Percentiles rank a stretch among this genome's conserved stretches.
Evolutionary conservation across 2,888 invertebrate species (phyloP).

Genomic region (Limulus polyphemus): DNA sequence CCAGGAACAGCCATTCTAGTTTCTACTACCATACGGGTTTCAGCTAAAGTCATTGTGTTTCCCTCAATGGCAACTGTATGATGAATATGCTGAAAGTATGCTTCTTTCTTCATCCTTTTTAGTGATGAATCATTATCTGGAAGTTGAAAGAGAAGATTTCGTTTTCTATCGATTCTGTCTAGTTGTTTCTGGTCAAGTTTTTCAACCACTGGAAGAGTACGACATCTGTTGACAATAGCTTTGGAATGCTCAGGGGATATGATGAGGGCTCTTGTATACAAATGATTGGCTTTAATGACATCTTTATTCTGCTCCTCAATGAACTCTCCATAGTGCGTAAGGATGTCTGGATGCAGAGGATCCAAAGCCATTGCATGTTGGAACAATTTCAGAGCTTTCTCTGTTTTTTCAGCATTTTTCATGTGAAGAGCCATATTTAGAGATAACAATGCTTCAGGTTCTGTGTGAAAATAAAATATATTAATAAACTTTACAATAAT

Average conservation of each 20-base stretch:
- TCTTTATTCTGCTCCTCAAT: constrained; percentile 72
- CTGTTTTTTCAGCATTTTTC: constrained; percentile 63
- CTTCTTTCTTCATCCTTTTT: constrained; percentile 74
- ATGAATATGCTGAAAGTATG: constrained; percentile 59
- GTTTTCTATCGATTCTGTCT: constrained; percentile 65
- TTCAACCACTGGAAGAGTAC: constrained; percentile 73
- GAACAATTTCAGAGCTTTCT: constrained; percentile 71
- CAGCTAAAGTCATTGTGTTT: constrained; percentile 86
- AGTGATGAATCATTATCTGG: constrained; percentile 67
- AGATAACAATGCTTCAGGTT: constrained; percentile 67
- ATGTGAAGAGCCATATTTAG: constrained; percentile 73
- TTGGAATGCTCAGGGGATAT: constrained; percentile 69
- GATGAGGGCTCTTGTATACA: constrained; percentile 67
- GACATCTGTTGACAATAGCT: constrained; percentile 63
- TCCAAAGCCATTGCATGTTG: constrained; percentile 83
- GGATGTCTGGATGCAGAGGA: constrained; percentile 79
- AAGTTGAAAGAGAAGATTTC: constrained; percentile 61
- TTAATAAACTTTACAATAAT: no score
- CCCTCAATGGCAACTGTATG: constrained; percentile 96
- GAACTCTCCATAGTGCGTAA: constrained; percentile 86
- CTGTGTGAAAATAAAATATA: constrained; percentile 21
- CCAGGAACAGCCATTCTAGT: constrained; percentile 64
- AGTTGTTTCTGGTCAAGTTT: constrained; percentile 70
- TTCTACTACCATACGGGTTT: constrained; percentile 81
- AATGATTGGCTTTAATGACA: constrained; percentile 74